Percentiles rank a stretch among this genome's conserved stretches.
These are phyloP conservation scores for Cyprinella venusta DNA, from an alignment of 2,797 vertebrate species.

Conservation along the genomic window DNA sequence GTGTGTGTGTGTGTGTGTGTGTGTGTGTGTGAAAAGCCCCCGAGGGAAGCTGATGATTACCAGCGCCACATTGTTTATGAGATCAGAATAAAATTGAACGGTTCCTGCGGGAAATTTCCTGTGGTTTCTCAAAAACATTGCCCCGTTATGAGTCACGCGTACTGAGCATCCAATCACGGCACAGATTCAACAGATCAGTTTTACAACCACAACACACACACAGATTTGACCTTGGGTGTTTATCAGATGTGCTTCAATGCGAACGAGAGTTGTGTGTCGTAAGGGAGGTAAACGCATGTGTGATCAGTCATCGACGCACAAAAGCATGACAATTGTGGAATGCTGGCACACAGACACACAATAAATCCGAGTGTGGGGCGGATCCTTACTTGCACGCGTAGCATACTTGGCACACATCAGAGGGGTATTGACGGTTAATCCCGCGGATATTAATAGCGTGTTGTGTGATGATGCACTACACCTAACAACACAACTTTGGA, in stretches of 20 bases:
- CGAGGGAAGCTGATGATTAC: conserved; percentile 29
- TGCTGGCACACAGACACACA: conserved; percentile 48
- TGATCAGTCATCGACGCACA: conserved; percentile 28
- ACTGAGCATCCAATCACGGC: conserved; percentile 5
- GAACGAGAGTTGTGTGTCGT: conserved; percentile 13
- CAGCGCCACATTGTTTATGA: conserved; percentile 21
- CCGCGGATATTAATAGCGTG: conserved; percentile 53
- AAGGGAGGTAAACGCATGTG: neutral
- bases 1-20: neutral
- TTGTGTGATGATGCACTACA: conserved; percentile 47
- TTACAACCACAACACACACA: conserved; percentile 38
- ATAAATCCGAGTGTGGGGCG: conserved; percentile 44
- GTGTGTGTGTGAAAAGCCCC: neutral
- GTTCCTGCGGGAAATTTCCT: conserved; percentile 10
- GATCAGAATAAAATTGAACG: conserved; percentile 26
- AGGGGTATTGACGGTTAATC: conserved; percentile 49
- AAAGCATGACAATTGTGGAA: conserved; percentile 52
- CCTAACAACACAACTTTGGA: conserved; percentile 58
- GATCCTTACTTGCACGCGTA: conserved; percentile 42
- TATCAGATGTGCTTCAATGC: conserved; percentile 11
- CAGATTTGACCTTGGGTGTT: conserved; percentile 5
- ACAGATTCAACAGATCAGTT: conserved; percentile 16
- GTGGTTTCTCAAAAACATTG: conserved; percentile 6
- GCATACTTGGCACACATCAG: conserved; percentile 51
- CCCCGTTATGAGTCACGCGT: conserved; percentile 2